Evolutionary conservation across 2,888 invertebrate species (phyloP).

Genomic region (Latheticus oryzae): DNA sequence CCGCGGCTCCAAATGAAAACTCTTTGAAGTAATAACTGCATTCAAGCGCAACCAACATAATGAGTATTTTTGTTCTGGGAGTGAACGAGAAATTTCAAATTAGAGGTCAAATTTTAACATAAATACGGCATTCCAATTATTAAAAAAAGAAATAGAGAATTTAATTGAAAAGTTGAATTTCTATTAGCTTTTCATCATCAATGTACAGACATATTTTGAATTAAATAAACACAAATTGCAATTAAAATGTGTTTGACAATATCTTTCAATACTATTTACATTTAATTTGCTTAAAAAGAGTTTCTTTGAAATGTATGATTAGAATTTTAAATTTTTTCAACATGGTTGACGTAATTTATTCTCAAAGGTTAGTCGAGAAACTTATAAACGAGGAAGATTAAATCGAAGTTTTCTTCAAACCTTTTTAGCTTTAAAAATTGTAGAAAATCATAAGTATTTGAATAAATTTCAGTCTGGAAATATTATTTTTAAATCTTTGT

Average conservation of each 20-base stretch:
- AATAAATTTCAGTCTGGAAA: slow-evolving; percentile 2
- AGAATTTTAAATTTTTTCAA: slow-evolving; percentile 40
- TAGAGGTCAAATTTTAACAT: background rate
- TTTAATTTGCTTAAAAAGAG: slow-evolving; percentile 38
- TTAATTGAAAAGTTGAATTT: too few relatives aligned
- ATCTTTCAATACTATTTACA: slow-evolving; percentile 37
- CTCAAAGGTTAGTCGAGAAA: slow-evolving; percentile 28
- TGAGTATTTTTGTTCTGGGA: slow-evolving; percentile 24
- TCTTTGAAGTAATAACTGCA: slow-evolving; percentile 40
- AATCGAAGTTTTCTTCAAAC: slow-evolving; percentile 27
- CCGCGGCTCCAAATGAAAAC: slow-evolving; percentile 30
- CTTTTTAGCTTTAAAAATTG: slow-evolving; percentile 6
- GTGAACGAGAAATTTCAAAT: slow-evolving; percentile 21
- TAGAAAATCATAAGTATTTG: slow-evolving; percentile 23
- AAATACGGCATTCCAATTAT: slow-evolving; percentile 2
- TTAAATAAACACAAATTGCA: slow-evolving; percentile 20
- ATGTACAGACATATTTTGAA: too few relatives aligned
- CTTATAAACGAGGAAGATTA: slow-evolving; percentile 31
- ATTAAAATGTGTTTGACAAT: slow-evolving; percentile 28
- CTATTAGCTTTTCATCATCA: too few relatives aligned
- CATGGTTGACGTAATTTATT: slow-evolving; percentile 36
- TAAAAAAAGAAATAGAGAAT: too few relatives aligned
- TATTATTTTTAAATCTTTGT: too few relatives aligned
- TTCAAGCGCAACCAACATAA: slow-evolving; percentile 36
- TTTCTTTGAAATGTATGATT: slow-evolving; percentile 36